Evolutionary conservation across 2,797 vertebrate species (phyloP).

Genomic region (Coendou prehensilis): DNA sequence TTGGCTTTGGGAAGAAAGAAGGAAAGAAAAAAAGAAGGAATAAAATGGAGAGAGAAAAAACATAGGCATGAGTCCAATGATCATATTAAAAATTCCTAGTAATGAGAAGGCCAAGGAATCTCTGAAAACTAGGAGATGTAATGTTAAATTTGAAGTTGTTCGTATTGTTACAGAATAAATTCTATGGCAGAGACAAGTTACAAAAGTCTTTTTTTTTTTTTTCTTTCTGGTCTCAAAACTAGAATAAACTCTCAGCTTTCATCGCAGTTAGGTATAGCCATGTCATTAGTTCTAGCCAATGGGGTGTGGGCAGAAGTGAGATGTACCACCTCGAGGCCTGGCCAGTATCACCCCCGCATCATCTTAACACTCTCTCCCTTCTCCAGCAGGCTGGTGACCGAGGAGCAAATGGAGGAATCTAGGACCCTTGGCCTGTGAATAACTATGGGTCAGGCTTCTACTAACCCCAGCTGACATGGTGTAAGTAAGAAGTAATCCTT

Average conservation of each 20-base stretch:
- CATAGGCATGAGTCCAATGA: neutral
- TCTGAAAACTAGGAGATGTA: neutral
- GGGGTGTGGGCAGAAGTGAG: neutral
- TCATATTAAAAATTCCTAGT: neutral
- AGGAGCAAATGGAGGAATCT: neutral
- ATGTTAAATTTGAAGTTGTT: conserved; percentile 5
- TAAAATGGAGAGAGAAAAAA: neutral
- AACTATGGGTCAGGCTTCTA: neutral
- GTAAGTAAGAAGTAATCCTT: neutral
- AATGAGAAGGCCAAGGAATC: neutral
- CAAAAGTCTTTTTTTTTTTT: neutral
- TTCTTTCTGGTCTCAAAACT: neutral
- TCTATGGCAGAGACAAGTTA: neutral
- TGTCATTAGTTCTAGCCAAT: neutral
- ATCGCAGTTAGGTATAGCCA: neutral
- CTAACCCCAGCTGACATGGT: neutral
- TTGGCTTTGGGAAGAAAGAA: neutral
- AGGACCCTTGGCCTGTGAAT: neutral
- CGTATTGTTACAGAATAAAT: neutral
- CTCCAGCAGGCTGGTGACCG: neutral
- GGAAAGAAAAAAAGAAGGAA: neutral
- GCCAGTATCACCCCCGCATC: neutral
- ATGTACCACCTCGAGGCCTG: neutral
- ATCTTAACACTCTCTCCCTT: neutral
- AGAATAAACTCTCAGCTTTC: neutral